phyloP scores from a whole-genome alignment of 2,888 invertebrate species.

The Steromphala cineraria region DNA sequence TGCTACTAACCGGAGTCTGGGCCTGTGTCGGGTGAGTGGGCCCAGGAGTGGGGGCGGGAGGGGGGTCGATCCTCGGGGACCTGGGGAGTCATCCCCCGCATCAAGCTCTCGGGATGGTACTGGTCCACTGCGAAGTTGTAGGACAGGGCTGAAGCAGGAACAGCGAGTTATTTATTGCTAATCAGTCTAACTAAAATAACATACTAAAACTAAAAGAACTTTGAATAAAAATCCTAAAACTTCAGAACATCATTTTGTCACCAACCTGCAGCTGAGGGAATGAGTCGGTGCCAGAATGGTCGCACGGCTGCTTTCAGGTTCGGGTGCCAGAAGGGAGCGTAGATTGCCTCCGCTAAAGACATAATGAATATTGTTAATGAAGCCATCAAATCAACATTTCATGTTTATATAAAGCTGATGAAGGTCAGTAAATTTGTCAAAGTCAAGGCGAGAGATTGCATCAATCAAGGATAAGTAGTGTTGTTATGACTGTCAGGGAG shows the following conservation, averaged over 20 bases:
- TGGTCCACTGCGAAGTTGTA: conserved; percentile 71
- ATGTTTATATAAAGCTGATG: neutral
- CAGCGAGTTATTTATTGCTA: too few species aligned
- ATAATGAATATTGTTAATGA: neutral
- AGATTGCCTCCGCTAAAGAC: conserved; percentile 59
- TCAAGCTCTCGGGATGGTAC: conserved; percentile 50
- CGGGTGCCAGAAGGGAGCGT: conserved; percentile 68
- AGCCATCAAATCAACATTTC: neutral
- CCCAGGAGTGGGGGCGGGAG: neutral
- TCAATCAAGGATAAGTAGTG: too few species aligned
- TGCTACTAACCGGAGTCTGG: neutral
- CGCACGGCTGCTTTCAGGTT: conserved; percentile 50
- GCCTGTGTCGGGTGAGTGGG: neutral
- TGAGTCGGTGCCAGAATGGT: conserved; percentile 61
- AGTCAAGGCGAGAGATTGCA: too few species aligned
- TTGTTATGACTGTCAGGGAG: too few species aligned
- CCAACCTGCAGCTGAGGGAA: conserved; percentile 68
- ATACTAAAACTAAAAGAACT: neutral
- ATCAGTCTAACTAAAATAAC: too few species aligned
- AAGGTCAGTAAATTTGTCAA: neutral
- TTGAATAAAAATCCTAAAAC: too few species aligned
- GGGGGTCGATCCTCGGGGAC: neutral
- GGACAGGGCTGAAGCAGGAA: conserved; percentile 59
- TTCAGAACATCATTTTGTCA: too few species aligned
- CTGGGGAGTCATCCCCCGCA: conserved; percentile 18